Base-by-base conservation (phyloP, 2,888 invertebrate genomes). In the Oligia fasciuncula region DNA sequence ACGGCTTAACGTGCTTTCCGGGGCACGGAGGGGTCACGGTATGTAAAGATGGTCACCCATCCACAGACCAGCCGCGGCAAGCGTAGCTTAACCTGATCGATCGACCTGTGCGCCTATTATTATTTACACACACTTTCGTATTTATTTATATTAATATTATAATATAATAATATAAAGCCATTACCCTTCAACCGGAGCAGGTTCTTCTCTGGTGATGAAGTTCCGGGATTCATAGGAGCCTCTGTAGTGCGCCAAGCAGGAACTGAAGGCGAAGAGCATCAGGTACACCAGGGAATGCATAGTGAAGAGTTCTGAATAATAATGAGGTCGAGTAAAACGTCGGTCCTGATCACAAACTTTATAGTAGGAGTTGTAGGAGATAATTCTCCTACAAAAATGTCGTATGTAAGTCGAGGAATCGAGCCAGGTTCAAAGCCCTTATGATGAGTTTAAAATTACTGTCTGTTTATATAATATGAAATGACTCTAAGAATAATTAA, bases 161-260 rank as follows among this genome's bases (percentile, higher is more conserved):
- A 29, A 29, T 29, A 29, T 29, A 29, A 29, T 29, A 29, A 29
- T 29, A 29, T 29, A 29, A 29, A 29, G 29, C 14, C 19, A 71
- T 83, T 93, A 95, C 95, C 92, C 92, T 71, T 93, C 91, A 66
- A 87, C 77, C 2, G 92, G 89, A 62, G 83, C 81, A 1, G 93
- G 93, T 81, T 95, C 95, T 46, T 95, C 94, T 54, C 95, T 91
- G 71, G 93, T 92, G 76, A 95, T 91, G 69, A 94, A 91, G 88
- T 95, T 94, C 67, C 91, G 91, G 2, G 91, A 86, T 29, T 94
- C 94, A 79, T 94, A 94, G 8, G 88, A 84, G 19, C 89, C 93
- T 49, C 93, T 88, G 90, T 95, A 95, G 91, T 94, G 94, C 11
- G 94, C 95, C 87, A 93, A 82, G 84, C 94, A 93, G 4, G 90